phyloP scores from a whole-genome alignment of 1,140 invertebrate species.

The Bombus ignitus region DNA sequence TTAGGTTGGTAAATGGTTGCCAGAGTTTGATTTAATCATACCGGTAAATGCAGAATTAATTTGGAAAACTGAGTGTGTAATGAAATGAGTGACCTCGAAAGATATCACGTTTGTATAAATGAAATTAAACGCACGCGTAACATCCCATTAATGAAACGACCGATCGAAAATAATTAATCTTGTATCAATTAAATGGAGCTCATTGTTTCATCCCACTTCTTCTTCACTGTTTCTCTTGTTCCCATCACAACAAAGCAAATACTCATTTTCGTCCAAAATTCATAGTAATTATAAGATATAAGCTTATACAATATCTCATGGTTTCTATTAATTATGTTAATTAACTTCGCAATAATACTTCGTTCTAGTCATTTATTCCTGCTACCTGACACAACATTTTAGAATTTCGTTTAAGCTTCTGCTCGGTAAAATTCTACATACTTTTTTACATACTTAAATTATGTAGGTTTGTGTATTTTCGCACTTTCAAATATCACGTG shows the following conservation, averaged over 20 bases:
- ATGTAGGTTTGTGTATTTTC: no score
- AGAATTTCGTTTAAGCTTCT: background rate
- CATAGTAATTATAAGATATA: background rate
- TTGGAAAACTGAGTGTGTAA: slow-evolving; percentile 20
- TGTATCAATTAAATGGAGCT: slow-evolving; percentile 3
- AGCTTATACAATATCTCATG: background rate
- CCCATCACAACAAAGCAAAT: background rate
- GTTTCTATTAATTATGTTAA: background rate
- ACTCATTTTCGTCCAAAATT: background rate
- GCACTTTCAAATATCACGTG: no score
- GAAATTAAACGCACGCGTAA: slow-evolving; percentile 13
- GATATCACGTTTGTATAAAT: slow-evolving; percentile 6
- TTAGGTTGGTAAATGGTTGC: background rate
- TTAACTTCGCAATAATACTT: background rate
- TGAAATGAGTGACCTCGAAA: slow-evolving; percentile 13
- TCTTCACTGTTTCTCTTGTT: background rate
- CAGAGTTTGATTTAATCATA: slow-evolving; percentile 10
- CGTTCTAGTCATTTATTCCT: background rate
- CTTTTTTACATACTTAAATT: no score
- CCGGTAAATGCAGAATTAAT: background rate
- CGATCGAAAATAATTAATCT: slow-evolving; percentile 19
- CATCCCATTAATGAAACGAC: slow-evolving; percentile 7
- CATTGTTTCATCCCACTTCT: background rate
- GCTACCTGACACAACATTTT: background rate
- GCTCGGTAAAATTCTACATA: no score